Evolutionary conservation across 2,888 invertebrate genomes (phyloP).

Genomic region (Pyralis farinalis): DNA sequence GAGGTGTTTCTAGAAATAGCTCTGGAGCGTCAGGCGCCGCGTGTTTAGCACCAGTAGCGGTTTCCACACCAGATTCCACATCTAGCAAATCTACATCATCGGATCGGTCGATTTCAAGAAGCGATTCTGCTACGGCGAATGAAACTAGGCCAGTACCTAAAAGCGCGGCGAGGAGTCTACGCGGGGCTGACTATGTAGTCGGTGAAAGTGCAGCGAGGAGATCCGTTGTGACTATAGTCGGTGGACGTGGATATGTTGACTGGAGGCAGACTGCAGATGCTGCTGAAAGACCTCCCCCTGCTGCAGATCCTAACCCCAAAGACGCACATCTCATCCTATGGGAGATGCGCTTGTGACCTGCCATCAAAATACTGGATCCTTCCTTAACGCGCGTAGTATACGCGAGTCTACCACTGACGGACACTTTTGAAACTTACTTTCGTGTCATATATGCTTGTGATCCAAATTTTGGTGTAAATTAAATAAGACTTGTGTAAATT

Average conservation of each 20-base stretch:
- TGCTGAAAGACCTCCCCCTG: slow-evolving; percentile 74
- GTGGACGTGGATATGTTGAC: slow-evolving; percentile 93
- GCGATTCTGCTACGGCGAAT: slow-evolving; percentile 46
- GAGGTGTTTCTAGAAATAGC: slow-evolving; percentile 87
- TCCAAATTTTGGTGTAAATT: slow-evolving; percentile 33
- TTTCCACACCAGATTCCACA: slow-evolving; percentile 63
- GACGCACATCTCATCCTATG: slow-evolving; percentile 95
- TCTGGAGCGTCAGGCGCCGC: slow-evolving; percentile 86
- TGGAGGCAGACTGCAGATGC: slow-evolving; percentile 89
- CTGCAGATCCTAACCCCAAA: slow-evolving; percentile 87
- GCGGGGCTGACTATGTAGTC: slow-evolving; percentile 64
- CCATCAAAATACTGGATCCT: background rate
- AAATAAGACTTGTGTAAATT: slow-evolving; percentile 41
- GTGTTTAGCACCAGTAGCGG: slow-evolving; percentile 77
- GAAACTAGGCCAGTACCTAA: slow-evolving; percentile 38
- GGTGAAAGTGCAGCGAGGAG: slow-evolving; percentile 79
- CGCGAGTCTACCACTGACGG: slow-evolving; percentile 19
- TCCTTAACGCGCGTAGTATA: slow-evolving; percentile 19
- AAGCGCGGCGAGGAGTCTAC: slow-evolving; percentile 58
- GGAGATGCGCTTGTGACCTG: slow-evolving; percentile 83
- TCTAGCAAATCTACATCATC: slow-evolving; percentile 64
- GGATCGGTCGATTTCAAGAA: slow-evolving; percentile 56
- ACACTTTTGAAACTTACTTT: slow-evolving; percentile 28
- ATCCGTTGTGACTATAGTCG: slow-evolving; percentile 92
- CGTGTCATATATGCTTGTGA: slow-evolving; percentile 54